Evolutionary conservation across 2,888 invertebrate genomes (phyloP).

Genomic region (Drosophila rubida): DNA sequence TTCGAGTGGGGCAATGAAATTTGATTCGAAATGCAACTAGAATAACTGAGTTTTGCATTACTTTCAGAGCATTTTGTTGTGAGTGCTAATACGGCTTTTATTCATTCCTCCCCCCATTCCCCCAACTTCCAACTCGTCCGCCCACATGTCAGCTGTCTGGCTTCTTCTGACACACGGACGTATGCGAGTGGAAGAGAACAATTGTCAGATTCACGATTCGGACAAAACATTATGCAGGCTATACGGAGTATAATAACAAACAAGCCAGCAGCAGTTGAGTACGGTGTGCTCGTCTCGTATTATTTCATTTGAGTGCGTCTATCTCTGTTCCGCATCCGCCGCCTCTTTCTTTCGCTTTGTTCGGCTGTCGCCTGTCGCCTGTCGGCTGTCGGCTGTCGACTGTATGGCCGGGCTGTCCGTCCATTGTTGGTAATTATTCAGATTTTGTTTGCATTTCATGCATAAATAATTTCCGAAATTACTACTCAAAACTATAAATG

Average conservation of each 20-base stretch:
- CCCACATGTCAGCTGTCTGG: slow-evolving; percentile 11
- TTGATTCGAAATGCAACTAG: neutral
- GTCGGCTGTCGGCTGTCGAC: slow-evolving; percentile 52
- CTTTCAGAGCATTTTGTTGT: neutral
- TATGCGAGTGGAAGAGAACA: slow-evolving; percentile 8
- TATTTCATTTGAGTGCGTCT: slow-evolving; percentile 8
- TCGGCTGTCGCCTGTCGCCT: slow-evolving; percentile 52
- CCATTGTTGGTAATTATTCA: slow-evolving; percentile 74
- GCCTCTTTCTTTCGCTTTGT: slow-evolving; percentile 33
- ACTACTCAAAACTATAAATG: slow-evolving; percentile 62
- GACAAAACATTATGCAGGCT: slow-evolving; percentile 13
- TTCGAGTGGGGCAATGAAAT: neutral
- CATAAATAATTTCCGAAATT: slow-evolving; percentile 72
- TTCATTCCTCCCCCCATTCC: no score
- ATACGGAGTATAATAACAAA: slow-evolving; percentile 21
- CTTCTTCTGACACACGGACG: slow-evolving; percentile 2
- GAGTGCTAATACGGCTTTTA: neutral
- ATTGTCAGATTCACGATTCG: slow-evolving; percentile 38
- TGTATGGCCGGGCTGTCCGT: slow-evolving; percentile 29
- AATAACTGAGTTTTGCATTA: neutral
- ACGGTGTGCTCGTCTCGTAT: neutral
- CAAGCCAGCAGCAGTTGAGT: slow-evolving; percentile 20
- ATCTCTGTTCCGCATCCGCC: neutral
- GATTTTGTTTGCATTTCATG: slow-evolving; percentile 73
- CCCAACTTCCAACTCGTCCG: no score